These are phyloP conservation scores for Tapirus terrestris DNA, from an alignment of 2,113 vertebrate genomes.

Conservation along the genomic window DNA sequence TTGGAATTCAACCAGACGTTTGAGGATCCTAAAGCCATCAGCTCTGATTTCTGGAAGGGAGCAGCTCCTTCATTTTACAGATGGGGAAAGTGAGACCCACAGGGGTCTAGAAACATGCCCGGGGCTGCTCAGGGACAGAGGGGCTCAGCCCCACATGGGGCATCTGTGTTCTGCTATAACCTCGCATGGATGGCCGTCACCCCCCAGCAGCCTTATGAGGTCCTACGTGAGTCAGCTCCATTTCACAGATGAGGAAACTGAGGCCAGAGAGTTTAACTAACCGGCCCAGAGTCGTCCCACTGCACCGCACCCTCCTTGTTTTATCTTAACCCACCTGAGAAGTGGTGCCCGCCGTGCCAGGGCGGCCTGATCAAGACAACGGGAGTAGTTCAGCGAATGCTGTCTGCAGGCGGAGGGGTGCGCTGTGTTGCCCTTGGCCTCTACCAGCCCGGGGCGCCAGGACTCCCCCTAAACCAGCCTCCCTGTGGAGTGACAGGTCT, in stretches of 20 bases:
- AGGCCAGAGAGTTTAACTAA: neutral
- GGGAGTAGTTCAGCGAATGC: rapidly evolving
- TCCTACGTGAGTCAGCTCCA: no score
- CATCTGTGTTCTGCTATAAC: neutral
- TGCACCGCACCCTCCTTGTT: no score
- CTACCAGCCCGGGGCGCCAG: neutral
- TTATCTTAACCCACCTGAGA: rapidly evolving
- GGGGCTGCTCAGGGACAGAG: no score
- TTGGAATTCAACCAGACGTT: no score
- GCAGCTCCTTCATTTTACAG: no score
- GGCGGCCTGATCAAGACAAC: neutral
- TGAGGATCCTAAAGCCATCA: no score
- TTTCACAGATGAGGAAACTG: neutral
- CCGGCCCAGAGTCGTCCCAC: no score
- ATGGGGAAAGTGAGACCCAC: no score
- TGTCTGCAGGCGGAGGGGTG: neutral
- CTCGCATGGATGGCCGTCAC: neutral
- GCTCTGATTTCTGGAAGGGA: no score
- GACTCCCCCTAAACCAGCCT: neutral
- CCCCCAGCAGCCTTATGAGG: no score
- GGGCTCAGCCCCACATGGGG: no score
- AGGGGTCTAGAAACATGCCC: neutral
- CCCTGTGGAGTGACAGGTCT: rapidly evolving
- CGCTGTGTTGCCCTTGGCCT: neutral
- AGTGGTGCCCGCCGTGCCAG: neutral